Evolutionary conservation across 2,888 invertebrate genomes (phyloP).

Genomic region (Nomada ruficornis): DNA sequence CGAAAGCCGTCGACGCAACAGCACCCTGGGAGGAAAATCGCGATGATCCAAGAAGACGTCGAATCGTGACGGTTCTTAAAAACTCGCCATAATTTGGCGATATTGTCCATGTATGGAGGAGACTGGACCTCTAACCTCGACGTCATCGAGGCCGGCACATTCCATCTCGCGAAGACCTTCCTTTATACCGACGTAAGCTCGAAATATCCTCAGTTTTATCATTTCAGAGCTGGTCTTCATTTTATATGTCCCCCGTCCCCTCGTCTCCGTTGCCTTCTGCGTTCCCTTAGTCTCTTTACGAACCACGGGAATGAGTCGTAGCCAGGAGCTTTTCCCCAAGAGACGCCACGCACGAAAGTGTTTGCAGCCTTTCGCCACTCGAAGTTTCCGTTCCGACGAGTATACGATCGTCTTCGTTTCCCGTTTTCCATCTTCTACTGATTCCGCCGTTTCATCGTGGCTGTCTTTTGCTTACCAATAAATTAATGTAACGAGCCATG

Average conservation of each 20-base stretch:
- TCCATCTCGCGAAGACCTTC: conserved; percentile 59
- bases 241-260: conserved; percentile 69
- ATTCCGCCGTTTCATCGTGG: conserved; percentile 7
- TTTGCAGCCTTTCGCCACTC: conserved; percentile 60
- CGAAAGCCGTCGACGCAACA: neutral
- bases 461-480: conserved; percentile 24
- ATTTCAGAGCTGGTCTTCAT: conserved; percentile 75
- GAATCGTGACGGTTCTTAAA: conserved; percentile 56
- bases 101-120: conserved; percentile 65
- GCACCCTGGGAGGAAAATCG: conserved; percentile 37
- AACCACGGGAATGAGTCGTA: conserved; percentile 70
- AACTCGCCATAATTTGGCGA: conserved; percentile 64
- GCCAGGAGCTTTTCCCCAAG: conserved; percentile 63
- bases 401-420: conserved; percentile 44
- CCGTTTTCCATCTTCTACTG: conserved; percentile 21
- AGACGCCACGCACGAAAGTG: conserved; percentile 65
- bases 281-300: conserved; percentile 69
- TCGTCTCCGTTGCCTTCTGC: conserved; percentile 40
- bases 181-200: conserved; percentile 69
- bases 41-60: conserved; percentile 26
- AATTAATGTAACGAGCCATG: conserved; percentile 26
- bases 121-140: conserved; percentile 62
- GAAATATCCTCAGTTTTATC: conserved; percentile 77
- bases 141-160: conserved; percentile 56
- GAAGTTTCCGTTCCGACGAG: conserved; percentile 43